Evolutionary conservation across 2,113 vertebrate species (phyloP), one percentile per base, ranked within the genome.

Genomic region (Desmodus rotundus): DNA sequence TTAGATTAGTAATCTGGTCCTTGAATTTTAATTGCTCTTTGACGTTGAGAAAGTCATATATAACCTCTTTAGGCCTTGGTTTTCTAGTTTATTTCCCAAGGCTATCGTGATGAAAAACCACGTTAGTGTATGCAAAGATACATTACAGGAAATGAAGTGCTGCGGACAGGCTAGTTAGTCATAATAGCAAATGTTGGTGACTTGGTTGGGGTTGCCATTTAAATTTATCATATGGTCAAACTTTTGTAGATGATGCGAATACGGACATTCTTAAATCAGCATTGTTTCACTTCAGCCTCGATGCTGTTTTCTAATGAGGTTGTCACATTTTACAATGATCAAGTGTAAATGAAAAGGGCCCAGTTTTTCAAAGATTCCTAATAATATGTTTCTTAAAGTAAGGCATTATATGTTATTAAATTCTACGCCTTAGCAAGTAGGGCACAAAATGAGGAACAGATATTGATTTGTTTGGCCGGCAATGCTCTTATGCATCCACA

Each of bases 71-170:
- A 77, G 41, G 20, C 47, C 20, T 92, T 38, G 11, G 33, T 77
- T 96, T 96, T 85, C 74, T 73, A 63, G 19, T 78, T 90, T 95
- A 73, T 92, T 89, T 90, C 26, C 33, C 33, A 85, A 88, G 24
- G n/a, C 10, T 86, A 50, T 54, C 31, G 33, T 85, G 52, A 67
- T 12, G 31, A 91, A 92, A 65, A 76, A 74, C 58, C 33, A 87
- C 72, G 5, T 45, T 31, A 73, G 13, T 84, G 3, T 56, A 56
- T 61, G 5, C 14, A 94, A 47, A 91, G 80, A 84, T 24, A 67
- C 38, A 81, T 73, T 7, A n/a, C 10, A 80, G 19, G 65, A 83
- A 76, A 56, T 41, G 43, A 45, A 83, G 6, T 73, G 14, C n/a
- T 68, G 17, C 65, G 24, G 43, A 38, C 36, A 94, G 31, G 74